Evolutionary conservation across 2,888 invertebrate species (phyloP), one percentile per base, ranked within the genome.

Genomic region (Hoplodrina ambigua): DNA sequence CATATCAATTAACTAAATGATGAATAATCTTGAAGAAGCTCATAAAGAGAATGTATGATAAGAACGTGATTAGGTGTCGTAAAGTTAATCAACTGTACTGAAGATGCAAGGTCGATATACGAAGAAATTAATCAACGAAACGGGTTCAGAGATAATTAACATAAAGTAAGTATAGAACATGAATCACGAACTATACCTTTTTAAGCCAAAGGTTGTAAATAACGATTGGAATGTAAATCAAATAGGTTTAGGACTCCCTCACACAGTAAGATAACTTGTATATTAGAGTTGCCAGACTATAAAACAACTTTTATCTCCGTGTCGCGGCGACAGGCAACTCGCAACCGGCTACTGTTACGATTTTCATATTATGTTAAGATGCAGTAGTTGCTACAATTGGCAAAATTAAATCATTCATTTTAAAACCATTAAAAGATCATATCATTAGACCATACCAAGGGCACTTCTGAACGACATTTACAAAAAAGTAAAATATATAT

Each of bases 191-290:
- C 59, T 20, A 33, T 67, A 78, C 53, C 54, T 61, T 54, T 73
- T 57, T 54, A 76, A 44, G 25, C 7, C 49, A n/a, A 66, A 58
- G 54, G 50, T 64, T 57, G 19, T 67, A 81, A 66, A 56, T 64
- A 55, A 67, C 20, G 50, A 57, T 61, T 64, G 71, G 78, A 81
- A 75, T 78, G 56, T 41, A 64, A 63, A 66, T 19, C 30, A 72
- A 72, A 75, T 74, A 72, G 67, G 50, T 70, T 63, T 30, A 69
- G 64, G 67, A 71, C 69, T 69, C 49, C 70, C 50, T 72, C 25
- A 52, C 65, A 79, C 60, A 72, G 46, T 46, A 46, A 46, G 46
- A n/a, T n/a, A n/a, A n/a, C n/a, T n/a, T n/a, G n/a, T n/a, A n/a
- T n/a, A n/a, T n/a, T n/a, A n/a, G n/a, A n/a, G 46, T 17, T 3